A percentile compares a stretch with the other conserved stretches of the same genome.
Evolutionary conservation across 2,888 invertebrate genomes (phyloP).

Genomic region (Allacma fusca): DNA sequence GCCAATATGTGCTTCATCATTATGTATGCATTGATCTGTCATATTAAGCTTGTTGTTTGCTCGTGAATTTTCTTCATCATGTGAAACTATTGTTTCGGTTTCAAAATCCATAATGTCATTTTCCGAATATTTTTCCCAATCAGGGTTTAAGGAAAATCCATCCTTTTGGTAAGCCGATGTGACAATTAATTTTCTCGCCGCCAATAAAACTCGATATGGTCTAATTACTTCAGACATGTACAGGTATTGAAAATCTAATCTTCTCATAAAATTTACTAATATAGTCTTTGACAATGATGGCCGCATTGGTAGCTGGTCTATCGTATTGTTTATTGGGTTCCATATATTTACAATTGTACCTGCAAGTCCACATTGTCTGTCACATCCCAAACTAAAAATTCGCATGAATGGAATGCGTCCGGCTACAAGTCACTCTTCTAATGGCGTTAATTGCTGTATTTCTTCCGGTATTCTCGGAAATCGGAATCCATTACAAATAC

Average conservation of each 20-base stretch:
- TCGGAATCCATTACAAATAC: conserved; percentile 44
- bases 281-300: not conserved
- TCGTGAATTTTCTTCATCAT: not conserved
- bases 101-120: not conserved
- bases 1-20: not conserved
- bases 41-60: not conserved
- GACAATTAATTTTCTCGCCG: conserved; percentile 25
- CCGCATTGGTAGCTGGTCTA: conserved; percentile 41
- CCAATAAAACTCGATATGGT: conserved; percentile 35
- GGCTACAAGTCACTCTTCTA: conserved; percentile 47
- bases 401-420: conserved; percentile 49
- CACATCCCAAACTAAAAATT: conserved; percentile 39
- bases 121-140: conserved; percentile 49
- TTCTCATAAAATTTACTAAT: conserved; percentile 40
- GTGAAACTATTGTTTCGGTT: not conserved
- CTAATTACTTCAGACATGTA: conserved; percentile 46
- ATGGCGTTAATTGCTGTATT: conserved; percentile 27
- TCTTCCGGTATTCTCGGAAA: conserved; percentile 39
- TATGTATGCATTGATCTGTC: not conserved
- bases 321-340: conserved; percentile 47
- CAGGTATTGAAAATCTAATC: conserved; percentile 39
- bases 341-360: conserved; percentile 51
- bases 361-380: conserved; percentile 40
- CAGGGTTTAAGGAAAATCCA: conserved; percentile 60
- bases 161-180: conserved; percentile 39